These are phyloP conservation scores for Pasiphila rectangulata DNA, from an alignment of 2,888 invertebrate species.

Conservation along the genomic window DNA sequence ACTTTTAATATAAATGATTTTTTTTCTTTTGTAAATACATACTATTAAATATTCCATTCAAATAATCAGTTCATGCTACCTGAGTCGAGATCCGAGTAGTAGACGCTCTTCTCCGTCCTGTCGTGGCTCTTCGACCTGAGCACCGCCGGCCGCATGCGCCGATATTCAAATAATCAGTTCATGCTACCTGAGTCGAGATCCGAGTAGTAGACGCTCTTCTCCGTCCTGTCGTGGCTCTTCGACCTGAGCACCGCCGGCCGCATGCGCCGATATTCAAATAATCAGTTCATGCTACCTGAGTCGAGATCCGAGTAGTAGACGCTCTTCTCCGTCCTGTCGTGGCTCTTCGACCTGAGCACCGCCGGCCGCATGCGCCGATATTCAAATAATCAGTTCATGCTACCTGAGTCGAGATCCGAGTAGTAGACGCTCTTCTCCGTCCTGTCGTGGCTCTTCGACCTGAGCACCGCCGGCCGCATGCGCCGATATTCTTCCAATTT, in stretches of 20 bases:
- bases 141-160: conserved; percentile 60
- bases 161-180: conserved; percentile 54
- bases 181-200: conserved; percentile 49
- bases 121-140: conserved; percentile 85
- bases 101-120: conserved; percentile 81
- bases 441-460: conserved; percentile 85
- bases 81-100: conserved; percentile 67
- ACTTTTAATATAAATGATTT: no score
- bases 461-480: conserved; percentile 52
- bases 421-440: conserved; percentile 82
- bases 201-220: conserved; percentile 81
- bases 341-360: conserved; percentile 82
- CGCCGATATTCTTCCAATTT: conserved; percentile 88
- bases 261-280: conserved; percentile 70
- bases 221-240: conserved; percentile 85
- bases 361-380: conserved; percentile 76
- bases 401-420: conserved; percentile 54
- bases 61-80: neutral
- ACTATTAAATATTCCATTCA: neutral
- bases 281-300: conserved; percentile 7
- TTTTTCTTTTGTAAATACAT: no score
- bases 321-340: conserved; percentile 83
- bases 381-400: neutral
- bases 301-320: conserved; percentile 75
- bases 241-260: conserved; percentile 69